A percentile compares a stretch with the other conserved stretches of the same genome.
Conservation (phyloP, 2,888 invertebrate genomes). For the Drosophila macrothrix region DNA sequence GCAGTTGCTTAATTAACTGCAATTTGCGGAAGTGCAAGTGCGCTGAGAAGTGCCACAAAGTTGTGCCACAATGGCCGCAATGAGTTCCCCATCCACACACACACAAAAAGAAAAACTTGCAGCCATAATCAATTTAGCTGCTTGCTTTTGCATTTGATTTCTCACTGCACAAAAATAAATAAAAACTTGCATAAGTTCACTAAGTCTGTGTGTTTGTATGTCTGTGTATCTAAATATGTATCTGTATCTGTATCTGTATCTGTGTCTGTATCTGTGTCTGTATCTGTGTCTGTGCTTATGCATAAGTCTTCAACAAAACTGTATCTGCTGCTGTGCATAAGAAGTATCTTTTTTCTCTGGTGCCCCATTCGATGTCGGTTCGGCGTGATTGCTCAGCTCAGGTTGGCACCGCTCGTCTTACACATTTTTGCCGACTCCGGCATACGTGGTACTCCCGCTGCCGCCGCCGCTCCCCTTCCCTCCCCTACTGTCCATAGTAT, state of each 20-base stretch:
- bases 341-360: slow-evolving; percentile 62
- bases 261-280: slow-evolving; percentile 6
- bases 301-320: slow-evolving; percentile 42
- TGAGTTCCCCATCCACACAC: neutral
- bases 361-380: slow-evolving; percentile 52
- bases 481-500: neutral
- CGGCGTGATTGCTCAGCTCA: slow-evolving; percentile 72
- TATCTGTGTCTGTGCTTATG: slow-evolving; percentile 16
- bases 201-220: slow-evolving; percentile 10
- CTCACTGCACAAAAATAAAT: slow-evolving; percentile 51
- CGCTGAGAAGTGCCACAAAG: slow-evolving; percentile 31
- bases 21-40: slow-evolving; percentile 61
- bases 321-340: slow-evolving; percentile 68
- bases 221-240: neutral
- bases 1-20: slow-evolving; percentile 66
- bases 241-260: neutral
- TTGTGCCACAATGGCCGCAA: slow-evolving; percentile 19
- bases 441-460: slow-evolving; percentile 10
- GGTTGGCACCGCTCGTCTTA: slow-evolving; percentile 59
- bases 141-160: slow-evolving; percentile 70
- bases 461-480: no score
- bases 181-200: slow-evolving; percentile 33
- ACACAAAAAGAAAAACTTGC: slow-evolving; percentile 29
- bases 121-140: slow-evolving; percentile 73
- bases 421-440: slow-evolving; percentile 50